Evolutionary conservation across 2,113 vertebrate species (phyloP).

Genomic region (Archocentrus centrarchus): DNA sequence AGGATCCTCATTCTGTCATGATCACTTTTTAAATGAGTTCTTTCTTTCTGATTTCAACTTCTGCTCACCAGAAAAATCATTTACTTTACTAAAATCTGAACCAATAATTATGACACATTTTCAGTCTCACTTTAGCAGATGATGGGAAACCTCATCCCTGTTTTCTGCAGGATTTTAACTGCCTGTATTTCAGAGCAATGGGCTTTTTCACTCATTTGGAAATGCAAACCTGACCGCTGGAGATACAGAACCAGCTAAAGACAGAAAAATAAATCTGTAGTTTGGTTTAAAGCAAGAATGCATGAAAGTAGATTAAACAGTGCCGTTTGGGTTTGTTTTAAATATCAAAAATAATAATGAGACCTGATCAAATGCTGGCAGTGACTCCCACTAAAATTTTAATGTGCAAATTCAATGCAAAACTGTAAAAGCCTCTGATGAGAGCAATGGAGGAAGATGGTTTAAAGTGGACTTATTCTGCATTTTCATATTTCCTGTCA

Average conservation of each 20-base stretch:
- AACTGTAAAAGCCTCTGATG: neutral
- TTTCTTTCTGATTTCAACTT: neutral
- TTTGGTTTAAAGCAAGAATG: neutral
- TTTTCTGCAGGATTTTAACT: neutral
- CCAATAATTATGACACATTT: neutral
- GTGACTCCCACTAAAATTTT: too few relatives aligned
- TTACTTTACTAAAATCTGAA: neutral
- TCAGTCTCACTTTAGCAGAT: neutral
- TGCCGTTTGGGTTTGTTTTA: too few relatives aligned
- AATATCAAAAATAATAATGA: neutral
- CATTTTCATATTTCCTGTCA: too few relatives aligned
- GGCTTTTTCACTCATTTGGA: too few relatives aligned
- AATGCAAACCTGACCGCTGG: neutral
- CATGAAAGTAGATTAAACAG: neutral
- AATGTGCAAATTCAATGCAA: neutral
- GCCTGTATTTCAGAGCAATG: too few relatives aligned
- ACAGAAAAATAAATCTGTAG: neutral
- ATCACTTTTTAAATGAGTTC: neutral
- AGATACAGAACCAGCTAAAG: neutral
- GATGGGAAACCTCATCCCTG: neutral
- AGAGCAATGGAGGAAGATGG: neutral
- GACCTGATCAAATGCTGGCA: neutral
- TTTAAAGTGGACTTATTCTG: too few relatives aligned
- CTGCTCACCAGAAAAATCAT: neutral
- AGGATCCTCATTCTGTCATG: neutral